phyloP scores from a whole-genome alignment of 1,140 invertebrate species.

The Ostrea edulis region DNA sequence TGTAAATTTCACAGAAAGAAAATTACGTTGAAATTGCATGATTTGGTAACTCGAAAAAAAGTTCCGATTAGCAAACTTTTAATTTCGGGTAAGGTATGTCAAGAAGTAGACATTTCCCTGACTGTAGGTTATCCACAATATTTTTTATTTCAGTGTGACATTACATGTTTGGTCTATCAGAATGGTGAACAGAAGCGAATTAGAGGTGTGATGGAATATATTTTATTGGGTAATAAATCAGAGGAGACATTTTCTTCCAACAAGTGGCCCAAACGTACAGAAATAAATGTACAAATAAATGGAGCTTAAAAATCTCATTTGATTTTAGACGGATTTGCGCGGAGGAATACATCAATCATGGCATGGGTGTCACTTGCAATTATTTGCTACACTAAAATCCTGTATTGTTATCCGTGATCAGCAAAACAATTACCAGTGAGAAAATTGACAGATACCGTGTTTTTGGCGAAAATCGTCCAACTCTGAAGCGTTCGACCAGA shows the following conservation, averaged over 20 bases:
- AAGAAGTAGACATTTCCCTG: no score
- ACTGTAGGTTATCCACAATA: no score
- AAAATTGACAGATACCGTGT: background rate
- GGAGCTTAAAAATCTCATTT: conserved; percentile 16
- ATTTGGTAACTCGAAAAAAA: no score
- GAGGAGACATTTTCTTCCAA: background rate
- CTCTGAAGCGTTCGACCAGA: background rate
- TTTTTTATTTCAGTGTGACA: no score
- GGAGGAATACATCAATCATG: conserved; percentile 29
- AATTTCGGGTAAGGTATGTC: no score
- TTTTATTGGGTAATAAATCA: background rate
- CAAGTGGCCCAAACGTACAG: background rate
- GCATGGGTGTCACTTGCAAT: background rate
- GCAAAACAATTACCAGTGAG: background rate
- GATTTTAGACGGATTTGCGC: conserved; percentile 6
- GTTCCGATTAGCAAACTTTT: no score
- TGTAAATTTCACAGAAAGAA: no score
- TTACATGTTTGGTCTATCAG: no score
- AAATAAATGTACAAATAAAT: conserved; percentile 17
- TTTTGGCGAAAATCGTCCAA: background rate
- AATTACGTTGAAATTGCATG: no score
- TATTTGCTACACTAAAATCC: conserved; percentile 21
- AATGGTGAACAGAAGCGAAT: background rate
- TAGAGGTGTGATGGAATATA: background rate
- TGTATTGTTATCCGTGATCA: conserved; percentile 6